Evolutionary conservation across 1,140 invertebrate genomes (phyloP), one percentile per base, ranked within the genome.

Genomic region (Pogonognathellus flavescens): DNA sequence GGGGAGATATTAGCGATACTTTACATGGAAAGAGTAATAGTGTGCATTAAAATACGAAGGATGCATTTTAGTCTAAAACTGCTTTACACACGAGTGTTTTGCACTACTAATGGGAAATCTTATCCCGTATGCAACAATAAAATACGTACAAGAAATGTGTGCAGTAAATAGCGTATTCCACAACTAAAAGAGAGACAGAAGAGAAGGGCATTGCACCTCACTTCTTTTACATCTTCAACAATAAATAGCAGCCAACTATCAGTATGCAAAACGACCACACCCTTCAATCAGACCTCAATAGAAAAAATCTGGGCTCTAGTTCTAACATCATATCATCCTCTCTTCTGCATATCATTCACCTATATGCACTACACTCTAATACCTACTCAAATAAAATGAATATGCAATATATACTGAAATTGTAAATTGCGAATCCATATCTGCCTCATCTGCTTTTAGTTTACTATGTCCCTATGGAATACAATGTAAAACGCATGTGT

Each of bases 281-380:
- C 83, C 83, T 66, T 84, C 83, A 84, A 84, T 76, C 55, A 72
- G 70, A 76, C 62, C 83, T 80, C 83, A 84, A 84, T 84, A 84
- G 22, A 76, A 76, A 84, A 84, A 83, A 84, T 84, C 83, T 84
- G 70, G 83, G 83, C 62, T 84, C 76, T 25, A 57, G 83, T 50
- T 84, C 76, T 25, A 57, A 25, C 22, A 84, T 84, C 83, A 76
- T 84, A 84, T 84, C 83, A 76, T 84, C 83, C 49, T 84, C 49
- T 84, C 70, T 70, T 22, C 20, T 66, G 62, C 62, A 66, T 41
- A 41, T 66, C 62, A 80, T 50, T 80, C 31, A 10, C 49, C 49
- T 80, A 49, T 31, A 49, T 50, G n/a, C 41, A 50, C 70, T 41
- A 49, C 70, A 20, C 20, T 41, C 49, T 18, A 76, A 76, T 25